Evolutionary conservation across 2,888 invertebrate genomes (phyloP), one percentile per base, ranked within the genome.

Genomic region (Mesorhabditis sp.): DNA sequence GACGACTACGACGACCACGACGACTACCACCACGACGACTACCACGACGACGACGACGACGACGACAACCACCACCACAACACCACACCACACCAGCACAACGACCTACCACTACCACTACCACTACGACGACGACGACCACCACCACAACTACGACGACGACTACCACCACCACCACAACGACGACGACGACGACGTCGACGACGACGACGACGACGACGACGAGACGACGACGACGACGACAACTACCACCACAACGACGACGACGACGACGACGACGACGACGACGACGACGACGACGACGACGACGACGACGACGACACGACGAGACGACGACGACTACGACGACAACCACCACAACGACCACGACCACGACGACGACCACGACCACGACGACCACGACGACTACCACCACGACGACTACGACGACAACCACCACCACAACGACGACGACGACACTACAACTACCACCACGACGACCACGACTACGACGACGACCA

Each of bases 201-300:
- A 63, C 63, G 15, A 63, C 63, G 41, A 63, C 63, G 1, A 63
- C 63, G 15, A 63, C 63, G 7, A 63, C 63, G n/a, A 63, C 63
- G n/a, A 63, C 63, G n/a, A 63, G n/a, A 63, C 63, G n/a, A 63
- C 63, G 15, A 63, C 63, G 15, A 63, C 63, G 2, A 63, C 63
- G 15, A 63, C 63, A 2, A 63, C 63, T 7, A 63, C 63, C 7
- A 63, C 2, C 7, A 63, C 63, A 28, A 63, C 63, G 15, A 63
- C 63, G 2, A 63, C 63, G 15, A 63, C 63, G 1, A 63, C 63
- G 7, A 63, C 63, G 7, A 63, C 63, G 15, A 63, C 63, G 2
- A 63, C 63, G 7, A 63, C 63, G 2, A 63, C 63, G 7, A 63
- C 63, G 7, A 63, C 63, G 2, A 63, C 63, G 7, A 28, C n/a